These are phyloP conservation scores for Catharus minimus DNA, from an alignment of 2,113 vertebrate genomes.

Conservation along the genomic window DNA sequence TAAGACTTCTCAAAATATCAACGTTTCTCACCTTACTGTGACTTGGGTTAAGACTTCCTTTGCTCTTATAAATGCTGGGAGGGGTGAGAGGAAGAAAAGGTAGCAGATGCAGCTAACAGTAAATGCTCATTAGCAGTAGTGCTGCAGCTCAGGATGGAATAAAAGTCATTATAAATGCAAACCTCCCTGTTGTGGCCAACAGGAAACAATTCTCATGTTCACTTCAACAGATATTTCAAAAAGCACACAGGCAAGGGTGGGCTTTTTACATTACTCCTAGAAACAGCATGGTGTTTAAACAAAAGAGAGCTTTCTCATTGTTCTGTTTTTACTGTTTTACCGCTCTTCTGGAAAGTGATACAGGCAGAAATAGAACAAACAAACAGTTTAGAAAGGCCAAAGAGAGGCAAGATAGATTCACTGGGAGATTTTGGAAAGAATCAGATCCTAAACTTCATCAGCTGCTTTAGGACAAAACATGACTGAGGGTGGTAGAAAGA, in stretches of 20 bases:
- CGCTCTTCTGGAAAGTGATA: constrained; percentile 1
- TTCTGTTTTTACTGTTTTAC: not conserved
- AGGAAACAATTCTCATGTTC: not conserved
- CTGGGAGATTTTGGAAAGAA: not conserved
- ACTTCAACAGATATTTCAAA: not conserved
- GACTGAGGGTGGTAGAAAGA: not conserved
- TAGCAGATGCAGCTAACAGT: not conserved
- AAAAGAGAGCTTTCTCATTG: not conserved
- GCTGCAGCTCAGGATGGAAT: not conserved
- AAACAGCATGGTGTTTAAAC: not conserved
- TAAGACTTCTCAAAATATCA: not conserved
- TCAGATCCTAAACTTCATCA: not conserved
- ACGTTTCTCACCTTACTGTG: not conserved
- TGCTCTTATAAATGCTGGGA: not conserved
- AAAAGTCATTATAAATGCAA: not conserved
- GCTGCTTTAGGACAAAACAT: not conserved
- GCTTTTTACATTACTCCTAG: not conserved
- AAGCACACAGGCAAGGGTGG: not conserved
- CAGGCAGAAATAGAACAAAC: not conserved
- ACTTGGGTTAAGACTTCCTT: not conserved
- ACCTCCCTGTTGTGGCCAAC: not conserved
- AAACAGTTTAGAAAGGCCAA: not conserved
- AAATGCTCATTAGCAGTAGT: not conserved
- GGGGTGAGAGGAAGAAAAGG: not conserved
- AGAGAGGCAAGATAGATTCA: not conserved